These are phyloP conservation scores for Procambarus clarkii DNA, from an alignment of 1,140 invertebrate genomes.

Conservation along the genomic window DNA sequence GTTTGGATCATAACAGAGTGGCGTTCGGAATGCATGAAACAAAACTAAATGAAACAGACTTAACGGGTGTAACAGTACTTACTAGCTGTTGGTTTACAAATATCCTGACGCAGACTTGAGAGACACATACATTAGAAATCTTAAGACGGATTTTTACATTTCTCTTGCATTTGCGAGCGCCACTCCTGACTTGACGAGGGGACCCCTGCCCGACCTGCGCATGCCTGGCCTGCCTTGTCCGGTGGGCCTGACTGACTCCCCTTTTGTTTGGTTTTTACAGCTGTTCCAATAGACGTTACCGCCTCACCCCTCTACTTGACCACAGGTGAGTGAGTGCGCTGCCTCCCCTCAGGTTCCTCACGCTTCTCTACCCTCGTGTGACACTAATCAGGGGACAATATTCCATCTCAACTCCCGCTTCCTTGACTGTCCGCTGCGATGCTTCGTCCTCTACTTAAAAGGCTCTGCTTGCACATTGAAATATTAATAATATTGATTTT, in stretches of 20 bases:
- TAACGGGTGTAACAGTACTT: neutral
- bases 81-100: too few relatives aligned
- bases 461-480: too few relatives aligned
- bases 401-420: too few relatives aligned
- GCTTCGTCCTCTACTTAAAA: too few relatives aligned
- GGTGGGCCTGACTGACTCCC: constrained; percentile 53
- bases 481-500: too few relatives aligned
- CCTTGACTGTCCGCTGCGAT: too few relatives aligned
- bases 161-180: neutral
- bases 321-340: constrained; percentile 43
- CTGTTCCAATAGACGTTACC: constrained; percentile 58
- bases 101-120: neutral
- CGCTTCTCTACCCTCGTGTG: too few relatives aligned
- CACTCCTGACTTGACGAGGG: constrained; percentile 9
- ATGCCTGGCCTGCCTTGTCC: neutral
- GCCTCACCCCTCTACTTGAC: constrained; percentile 21
- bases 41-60: neutral
- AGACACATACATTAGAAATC: neutral
- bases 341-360: neutral
- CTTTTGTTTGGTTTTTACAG: constrained; percentile 56
- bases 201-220: neutral
- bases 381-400: too few relatives aligned
- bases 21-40: neutral
- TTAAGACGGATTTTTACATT: neutral
- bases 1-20: neutral